phyloP scores from a whole-genome alignment of 2,888 invertebrate genomes.

The Drosophila maculinotata region DNA sequence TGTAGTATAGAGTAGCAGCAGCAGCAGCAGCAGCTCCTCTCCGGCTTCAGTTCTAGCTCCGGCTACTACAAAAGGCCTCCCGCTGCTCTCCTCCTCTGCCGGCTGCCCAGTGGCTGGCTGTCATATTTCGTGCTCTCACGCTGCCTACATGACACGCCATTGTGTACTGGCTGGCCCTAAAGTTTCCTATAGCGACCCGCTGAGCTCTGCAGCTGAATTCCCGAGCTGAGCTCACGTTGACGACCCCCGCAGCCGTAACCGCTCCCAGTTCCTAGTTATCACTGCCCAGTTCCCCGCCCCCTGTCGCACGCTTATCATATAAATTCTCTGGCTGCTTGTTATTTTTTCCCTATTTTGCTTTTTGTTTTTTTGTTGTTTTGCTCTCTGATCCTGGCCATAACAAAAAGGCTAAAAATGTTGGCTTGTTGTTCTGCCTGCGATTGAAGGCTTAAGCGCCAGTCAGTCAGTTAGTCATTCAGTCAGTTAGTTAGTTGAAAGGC shows the following conservation, averaged over 20 bases:
- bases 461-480: slow-evolving; percentile 47
- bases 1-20: slow-evolving; percentile 34
- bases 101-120: slow-evolving; percentile 49
- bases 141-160: slow-evolving; percentile 67
- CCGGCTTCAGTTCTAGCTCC: slow-evolving; percentile 7
- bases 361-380: slow-evolving; percentile 29
- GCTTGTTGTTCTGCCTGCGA: slow-evolving; percentile 63
- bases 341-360: slow-evolving; percentile 28
- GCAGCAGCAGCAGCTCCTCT: slow-evolving; percentile 6
- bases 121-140: slow-evolving; percentile 75
- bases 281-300: slow-evolving; percentile 13
- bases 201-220: slow-evolving; percentile 41
- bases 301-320: slow-evolving; percentile 75
- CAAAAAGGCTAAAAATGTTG: slow-evolving; percentile 76
- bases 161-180: slow-evolving; percentile 43
- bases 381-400: slow-evolving; percentile 61
- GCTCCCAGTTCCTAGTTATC: neutral
- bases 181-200: slow-evolving; percentile 50
- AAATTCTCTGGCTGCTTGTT: slow-evolving; percentile 65
- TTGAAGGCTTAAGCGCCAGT: slow-evolving; percentile 76
- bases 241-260: neutral
- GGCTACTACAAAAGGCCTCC: slow-evolving; percentile 73
- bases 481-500: slow-evolving; percentile 49
- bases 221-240: slow-evolving; percentile 48
- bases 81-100: slow-evolving; percentile 41